phyloP scores from a whole-genome alignment of 2,113 vertebrate genomes.

The Antechinus stuartii region DNA sequence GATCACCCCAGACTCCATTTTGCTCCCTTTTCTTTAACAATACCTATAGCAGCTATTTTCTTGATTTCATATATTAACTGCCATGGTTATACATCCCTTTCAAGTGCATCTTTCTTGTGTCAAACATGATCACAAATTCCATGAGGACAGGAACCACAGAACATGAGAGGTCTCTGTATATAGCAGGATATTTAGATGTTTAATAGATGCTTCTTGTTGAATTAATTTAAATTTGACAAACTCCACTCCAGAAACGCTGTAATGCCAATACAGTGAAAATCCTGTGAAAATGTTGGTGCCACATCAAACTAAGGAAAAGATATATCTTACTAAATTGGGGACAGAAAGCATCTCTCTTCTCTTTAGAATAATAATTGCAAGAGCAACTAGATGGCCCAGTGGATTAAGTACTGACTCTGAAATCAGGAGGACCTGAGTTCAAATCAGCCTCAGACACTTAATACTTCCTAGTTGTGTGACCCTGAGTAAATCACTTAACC shows the following conservation, averaged over 20 bases:
- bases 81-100: background rate
- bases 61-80: background rate
- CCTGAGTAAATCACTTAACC: too few species aligned
- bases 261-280: background rate
- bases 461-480: too few species aligned
- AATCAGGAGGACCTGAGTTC: too few species aligned
- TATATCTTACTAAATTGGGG: background rate
- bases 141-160: background rate
- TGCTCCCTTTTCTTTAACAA: background rate
- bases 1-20: background rate
- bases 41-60: background rate
- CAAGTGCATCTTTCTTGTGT: background rate
- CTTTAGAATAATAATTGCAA: background rate
- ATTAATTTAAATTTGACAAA: background rate
- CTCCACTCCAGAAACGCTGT: background rate
- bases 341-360: background rate
- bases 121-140: background rate
- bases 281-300: background rate
- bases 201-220: background rate
- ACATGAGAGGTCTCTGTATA: background rate
- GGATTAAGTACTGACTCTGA: too few species aligned
- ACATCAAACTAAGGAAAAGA: background rate
- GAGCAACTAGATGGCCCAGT: too few species aligned
- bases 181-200: background rate
- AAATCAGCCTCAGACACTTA: too few species aligned